Percentiles rank a stretch among this genome's conserved stretches.
phyloP scores from a whole-genome alignment of 2,888 invertebrate genomes.

The Brachycybe producta region DNA sequence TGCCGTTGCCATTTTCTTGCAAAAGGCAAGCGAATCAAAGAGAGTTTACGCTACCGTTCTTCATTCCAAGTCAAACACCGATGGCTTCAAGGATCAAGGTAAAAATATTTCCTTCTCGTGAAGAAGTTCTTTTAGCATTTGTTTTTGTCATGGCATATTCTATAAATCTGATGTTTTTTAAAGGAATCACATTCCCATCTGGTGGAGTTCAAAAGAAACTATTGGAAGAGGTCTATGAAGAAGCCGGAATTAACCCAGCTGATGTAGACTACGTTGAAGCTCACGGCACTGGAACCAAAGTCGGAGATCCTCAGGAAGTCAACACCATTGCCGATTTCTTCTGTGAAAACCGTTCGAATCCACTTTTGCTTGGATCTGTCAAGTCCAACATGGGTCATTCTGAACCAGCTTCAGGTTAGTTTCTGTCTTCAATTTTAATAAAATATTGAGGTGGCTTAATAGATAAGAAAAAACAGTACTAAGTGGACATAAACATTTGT shows the following conservation, averaged over 20 bases:
- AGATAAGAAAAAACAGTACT: no score
- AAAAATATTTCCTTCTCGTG: constrained; percentile 5
- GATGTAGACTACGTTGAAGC: constrained; percentile 88
- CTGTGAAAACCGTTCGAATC: constrained; percentile 62
- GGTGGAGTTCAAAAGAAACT: constrained; percentile 52
- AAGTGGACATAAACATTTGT: no score
- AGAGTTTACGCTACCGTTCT: constrained; percentile 76
- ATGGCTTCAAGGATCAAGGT: constrained; percentile 82
- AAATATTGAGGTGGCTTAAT: no score
- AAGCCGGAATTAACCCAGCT: constrained; percentile 64
- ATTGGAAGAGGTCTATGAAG: constrained; percentile 63
- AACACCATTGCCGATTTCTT: constrained; percentile 86
- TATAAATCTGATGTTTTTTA: not conserved
- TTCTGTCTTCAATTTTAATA: no score
- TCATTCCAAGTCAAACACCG: constrained; percentile 80
- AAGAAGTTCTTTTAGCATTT: constrained; percentile 27
- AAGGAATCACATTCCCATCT: constrained; percentile 42
- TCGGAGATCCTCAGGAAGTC: constrained; percentile 95
- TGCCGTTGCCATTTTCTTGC: constrained; percentile 64
- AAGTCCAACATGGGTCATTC: constrained; percentile 99
- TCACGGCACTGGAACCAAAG: constrained; percentile 96
- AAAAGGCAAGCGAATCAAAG: constrained; percentile 59
- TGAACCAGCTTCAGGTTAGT: constrained; percentile 64
- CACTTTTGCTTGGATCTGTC: constrained; percentile 84
- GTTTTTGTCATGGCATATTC: constrained; percentile 17